Base-by-base conservation (phyloP, 1,140 invertebrate genomes). In the Apis laboriosa region DNA sequence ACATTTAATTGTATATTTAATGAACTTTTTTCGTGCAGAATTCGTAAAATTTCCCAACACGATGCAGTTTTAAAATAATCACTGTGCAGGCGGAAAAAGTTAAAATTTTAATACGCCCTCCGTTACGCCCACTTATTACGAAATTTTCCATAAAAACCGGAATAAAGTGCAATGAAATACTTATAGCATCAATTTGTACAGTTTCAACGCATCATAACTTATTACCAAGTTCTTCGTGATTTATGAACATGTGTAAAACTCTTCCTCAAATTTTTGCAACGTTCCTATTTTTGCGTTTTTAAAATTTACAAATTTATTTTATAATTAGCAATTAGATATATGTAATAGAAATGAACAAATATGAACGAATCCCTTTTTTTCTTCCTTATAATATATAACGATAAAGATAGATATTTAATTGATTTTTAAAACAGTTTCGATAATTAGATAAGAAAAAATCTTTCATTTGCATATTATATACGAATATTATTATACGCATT, bases 21-120 rank as follows among this genome's bases (percentile, higher is more conserved):
- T 9, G 24, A 9, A 66, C 21, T 67, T 43, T 8, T 43, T 77
- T 15, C 13, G 53, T 11, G 19, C 13, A 8, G 9, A 19, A 21
- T 28, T 24, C 34, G 53, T 58, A 77, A 77, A 77, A 77, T 13
- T 58, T 53, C 21, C 17, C 21, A n/a, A 28, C 60, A 8, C n/a
- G 43, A 51, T 17, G n/a, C 21, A 34, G 51, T 58, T 56, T n/a
- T 56, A 77, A 77, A 68, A 34, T 51, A 53, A 24, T 56, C 43
- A 8, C 19, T 12, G 15, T 21, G 12, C 11, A 21, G 34, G 13
- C 63, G 24, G 56, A 24, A 15, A 21, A 15, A 68, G 19, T 24
- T 56, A 15, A 77, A 77, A 77, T 77, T 77, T 68, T 58, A 77
- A 77, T 68, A 58, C 53, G 55, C 3, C 8, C 53, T 1, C 21